Conservation (phyloP, 2,888 invertebrate genomes). For the Drosophila hamatofila region DNA sequence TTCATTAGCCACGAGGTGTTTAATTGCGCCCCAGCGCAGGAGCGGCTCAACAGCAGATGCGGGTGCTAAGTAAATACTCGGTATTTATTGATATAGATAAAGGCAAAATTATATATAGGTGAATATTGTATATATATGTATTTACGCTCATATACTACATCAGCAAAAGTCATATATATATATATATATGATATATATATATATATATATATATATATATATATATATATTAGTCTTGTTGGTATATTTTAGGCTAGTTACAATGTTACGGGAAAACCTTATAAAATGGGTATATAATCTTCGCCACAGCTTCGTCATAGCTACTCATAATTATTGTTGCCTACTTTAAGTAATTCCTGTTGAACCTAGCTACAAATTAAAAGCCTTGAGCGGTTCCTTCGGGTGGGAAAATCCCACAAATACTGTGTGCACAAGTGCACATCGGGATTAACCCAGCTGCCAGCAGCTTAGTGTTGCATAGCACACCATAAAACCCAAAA, state of each 20-base stretch:
- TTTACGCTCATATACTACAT: background rate
- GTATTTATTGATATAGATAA: background rate
- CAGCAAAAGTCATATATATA: too few species aligned
- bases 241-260: too few species aligned
- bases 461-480: slow-evolving; percentile 24
- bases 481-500: slow-evolving; percentile 12
- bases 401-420: slow-evolving; percentile 49
- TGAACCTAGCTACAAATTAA: background rate
- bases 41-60: slow-evolving; percentile 45
- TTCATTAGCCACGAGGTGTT: slow-evolving; percentile 70
- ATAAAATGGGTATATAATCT: too few species aligned
- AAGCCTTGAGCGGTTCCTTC: slow-evolving; percentile 6
- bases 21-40: slow-evolving; percentile 38
- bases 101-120: background rate
- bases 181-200: too few species aligned
- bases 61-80: slow-evolving; percentile 16
- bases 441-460: slow-evolving; percentile 43
- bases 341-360: slow-evolving; percentile 12
- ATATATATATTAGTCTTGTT: too few species aligned
- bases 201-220: too few species aligned
- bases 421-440: slow-evolving; percentile 63
- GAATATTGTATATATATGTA: background rate
- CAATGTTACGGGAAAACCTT: too few species aligned
- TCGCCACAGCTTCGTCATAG: too few species aligned
- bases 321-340: background rate